A percentile compares a stretch with the other conserved stretches of the same genome.
These are phyloP conservation scores for Zoanthus gigantus DNA, from an alignment of 92 coral and sea anemone species.

Conservation along the genomic window DNA sequence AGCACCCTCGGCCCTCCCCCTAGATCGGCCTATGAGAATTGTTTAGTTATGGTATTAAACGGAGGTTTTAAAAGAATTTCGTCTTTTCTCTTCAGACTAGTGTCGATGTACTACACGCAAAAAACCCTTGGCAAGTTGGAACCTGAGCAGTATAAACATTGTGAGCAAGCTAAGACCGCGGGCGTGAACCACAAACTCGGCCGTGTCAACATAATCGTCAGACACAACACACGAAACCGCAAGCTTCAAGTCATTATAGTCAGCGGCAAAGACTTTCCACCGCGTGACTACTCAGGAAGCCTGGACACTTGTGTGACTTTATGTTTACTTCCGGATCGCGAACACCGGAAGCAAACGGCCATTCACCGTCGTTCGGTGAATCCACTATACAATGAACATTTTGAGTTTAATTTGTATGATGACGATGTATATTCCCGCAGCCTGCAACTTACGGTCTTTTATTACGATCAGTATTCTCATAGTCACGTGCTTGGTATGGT, in stretches of 20 bases:
- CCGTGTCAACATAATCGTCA: slow-evolving; percentile 69
- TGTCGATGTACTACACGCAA: slow-evolving; percentile 77
- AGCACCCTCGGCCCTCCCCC: too few relatives aligned
- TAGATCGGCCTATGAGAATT: too few relatives aligned
- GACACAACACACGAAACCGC: slow-evolving; percentile 75
- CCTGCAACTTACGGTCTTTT: slow-evolving; percentile 70
- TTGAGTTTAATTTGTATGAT: slow-evolving; percentile 72
- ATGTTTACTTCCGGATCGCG: slow-evolving; percentile 87
- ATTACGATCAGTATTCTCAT: slow-evolving; percentile 81
- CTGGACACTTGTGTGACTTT: slow-evolving; percentile 90
- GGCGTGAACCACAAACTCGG: slow-evolving; percentile 74
- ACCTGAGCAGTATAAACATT: slow-evolving; percentile 67
- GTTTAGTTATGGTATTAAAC: not conserved
- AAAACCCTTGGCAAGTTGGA: slow-evolving; percentile 71
- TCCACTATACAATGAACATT: slow-evolving; percentile 84
- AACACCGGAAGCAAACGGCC: slow-evolving; percentile 83
- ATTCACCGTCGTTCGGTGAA: slow-evolving; percentile 83
- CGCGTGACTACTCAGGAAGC: slow-evolving; percentile 88
- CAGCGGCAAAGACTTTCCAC: slow-evolving; percentile 81
- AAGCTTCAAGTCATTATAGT: slow-evolving; percentile 72
- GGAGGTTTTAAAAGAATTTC: not conserved
- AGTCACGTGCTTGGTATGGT: slow-evolving; percentile 85
- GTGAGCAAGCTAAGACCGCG: slow-evolving; percentile 63
- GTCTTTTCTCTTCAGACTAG: slow-evolving; percentile 54
- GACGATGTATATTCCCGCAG: slow-evolving; percentile 83